Evolutionary conservation across 2,797 vertebrate species (phyloP), one percentile per base, ranked within the genome.

Genomic region (Synanceia verrucosa): DNA sequence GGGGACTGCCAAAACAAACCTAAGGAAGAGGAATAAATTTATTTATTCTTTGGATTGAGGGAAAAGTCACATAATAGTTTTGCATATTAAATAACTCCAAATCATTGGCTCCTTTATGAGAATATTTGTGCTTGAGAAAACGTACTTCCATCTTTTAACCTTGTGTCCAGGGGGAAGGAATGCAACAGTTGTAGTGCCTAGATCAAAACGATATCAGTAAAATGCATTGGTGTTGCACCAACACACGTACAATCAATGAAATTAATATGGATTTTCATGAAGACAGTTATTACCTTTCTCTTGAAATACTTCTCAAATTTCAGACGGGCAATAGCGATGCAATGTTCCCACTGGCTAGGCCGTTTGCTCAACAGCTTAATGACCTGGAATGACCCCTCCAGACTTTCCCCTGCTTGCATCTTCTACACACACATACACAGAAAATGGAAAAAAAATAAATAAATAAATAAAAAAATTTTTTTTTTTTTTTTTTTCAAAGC

Each of bases 251-350:
- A 26, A 19, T 9, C 2, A 21, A 6, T 41, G 9, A 19, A n/a
- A 61, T 21, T 2, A 56, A 48, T 12, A 11, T 26, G 3, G 12
- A 28, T 68, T 72, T 78, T 34, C 3, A 64, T 10, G 6, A 23
- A 1, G 10, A 29, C 24, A 76, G 64, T 8, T 2, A 4, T 81
- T 91, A 99, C 98, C 97, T 99, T 99, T 92, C 95, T 97, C 84
- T 95, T 98, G 89, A 99, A 99, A 90, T 99, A 99, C 76, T 99
- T 99, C 83, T 99, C 97, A 86, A 99, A 99, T 85, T 99, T 99
- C 76, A 96, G 86, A 91, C 97, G 96, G 79, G 96, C 97, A 55
- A 97, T 73, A 56, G 94, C 59, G 53, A 99, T 86, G 87, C 98
- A 99, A 1, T 98, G 96, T 47, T 92, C 89, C 98, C 97, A 99